Base-by-base conservation (phyloP, 2,888 invertebrate species). In the Barypeithes pellucidus region DNA sequence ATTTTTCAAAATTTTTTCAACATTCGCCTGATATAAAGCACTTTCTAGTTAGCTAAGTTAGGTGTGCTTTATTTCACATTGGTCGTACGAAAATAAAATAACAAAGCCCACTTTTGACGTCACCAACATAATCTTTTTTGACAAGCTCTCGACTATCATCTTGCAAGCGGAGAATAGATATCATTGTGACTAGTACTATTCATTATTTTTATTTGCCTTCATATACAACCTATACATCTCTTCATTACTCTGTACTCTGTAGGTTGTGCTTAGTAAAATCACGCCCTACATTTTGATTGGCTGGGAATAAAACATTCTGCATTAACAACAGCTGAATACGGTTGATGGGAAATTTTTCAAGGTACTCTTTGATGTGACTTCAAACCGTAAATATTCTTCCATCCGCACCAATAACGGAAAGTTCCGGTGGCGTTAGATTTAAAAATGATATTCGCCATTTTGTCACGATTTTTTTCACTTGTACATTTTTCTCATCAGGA, bases 291-390 rank as follows among this genome's bases (percentile, higher is more conserved):
- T 45, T 57, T 47, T 59, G 59, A 74, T 74, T 74, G 74, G 74
- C 33, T 67, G 59, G 57, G 70, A 70, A 74, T 66, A 67, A 74
- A 74, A 57, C 73, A 74, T 74, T 70, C 70, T 59, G 41, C 68
- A 65, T 69, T 73, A 73, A 66, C 71, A 60, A 66, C 71, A 60
- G 71, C 59, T 69, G 65, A 65, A 33, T 60, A 69, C 66, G 68
- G 68, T 72, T 72, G 72, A 72, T 67, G 67, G 72, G 63, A 68
- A 72, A 72, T 63, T 72, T 61, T 72, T 72, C 67, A 73, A 68
- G 73, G 73, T 36, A 65, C 60, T 69, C 72, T 72, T 72, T 72
- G 72, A 72, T 72, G 63, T 72, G 43, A 52, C 33, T 72, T 16
- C 8, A 39, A 47, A 50, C 47, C 63, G 47, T 54, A 50, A 67